Evolutionary conservation across 30 jellyfish, hydroid and myxozoan genomes (phyloP).

Genomic region (Cassiopea andromeda): DNA sequence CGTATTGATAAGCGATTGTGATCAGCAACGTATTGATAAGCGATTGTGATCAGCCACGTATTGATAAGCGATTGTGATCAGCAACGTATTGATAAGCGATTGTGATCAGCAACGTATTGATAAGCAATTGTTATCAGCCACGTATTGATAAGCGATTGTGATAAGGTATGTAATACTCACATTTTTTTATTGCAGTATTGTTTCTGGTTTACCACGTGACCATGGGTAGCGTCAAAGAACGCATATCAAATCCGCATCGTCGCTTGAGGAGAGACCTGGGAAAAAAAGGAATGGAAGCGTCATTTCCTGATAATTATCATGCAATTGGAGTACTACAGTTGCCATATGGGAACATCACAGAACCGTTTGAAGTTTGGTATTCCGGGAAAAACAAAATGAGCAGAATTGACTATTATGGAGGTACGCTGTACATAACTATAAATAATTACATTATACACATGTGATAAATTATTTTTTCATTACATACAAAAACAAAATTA

Average conservation of each 20-base stretch:
- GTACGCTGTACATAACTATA: slow-evolving; percentile 20
- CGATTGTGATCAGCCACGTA: too few relatives aligned
- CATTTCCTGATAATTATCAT: slow-evolving; percentile 78
- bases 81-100: too few relatives aligned
- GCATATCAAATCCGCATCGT: background rate
- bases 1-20: too few relatives aligned
- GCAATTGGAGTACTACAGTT: slow-evolving; percentile 79
- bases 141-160: background rate
- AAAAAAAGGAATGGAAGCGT: slow-evolving; percentile 30
- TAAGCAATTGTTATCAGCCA: too few relatives aligned
- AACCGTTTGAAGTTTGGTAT: slow-evolving; percentile 97
- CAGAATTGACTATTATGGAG: slow-evolving; percentile 95
- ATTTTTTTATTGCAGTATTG: slow-evolving; percentile 4
- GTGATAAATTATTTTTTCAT: too few relatives aligned
- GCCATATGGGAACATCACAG: slow-evolving; percentile 92
- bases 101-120: too few relatives aligned
- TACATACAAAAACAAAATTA: too few relatives aligned
- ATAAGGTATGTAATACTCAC: background rate
- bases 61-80: too few relatives aligned
- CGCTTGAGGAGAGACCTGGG: slow-evolving; percentile 40
- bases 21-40: too few relatives aligned
- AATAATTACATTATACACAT: too few relatives aligned
- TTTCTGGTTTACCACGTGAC: slow-evolving; percentile 5
- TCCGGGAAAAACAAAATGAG: slow-evolving; percentile 83
- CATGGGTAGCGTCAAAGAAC: slow-evolving; percentile 2